These are phyloP conservation scores for Acanthurus tractus DNA, from an alignment of 2,797 vertebrate species.

Conservation along the genomic window DNA sequence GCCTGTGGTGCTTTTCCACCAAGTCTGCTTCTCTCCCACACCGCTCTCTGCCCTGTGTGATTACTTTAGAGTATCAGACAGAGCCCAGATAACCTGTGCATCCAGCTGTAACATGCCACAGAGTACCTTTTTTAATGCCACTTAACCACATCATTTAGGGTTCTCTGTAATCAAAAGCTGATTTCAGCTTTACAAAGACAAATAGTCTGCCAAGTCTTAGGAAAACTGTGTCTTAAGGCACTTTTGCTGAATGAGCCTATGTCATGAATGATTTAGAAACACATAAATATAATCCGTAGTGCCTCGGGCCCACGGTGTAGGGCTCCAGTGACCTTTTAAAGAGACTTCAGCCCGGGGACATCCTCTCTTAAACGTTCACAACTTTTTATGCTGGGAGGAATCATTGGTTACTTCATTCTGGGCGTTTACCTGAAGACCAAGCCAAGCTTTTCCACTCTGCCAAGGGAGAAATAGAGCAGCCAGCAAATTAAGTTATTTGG, in stretches of 20 bases:
- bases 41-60: slow-evolving; percentile 11
- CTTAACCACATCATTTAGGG: slow-evolving; percentile 14
- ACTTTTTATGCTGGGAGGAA: slow-evolving; percentile 31
- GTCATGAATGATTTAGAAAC: slow-evolving; percentile 53
- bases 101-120: slow-evolving; percentile 19
- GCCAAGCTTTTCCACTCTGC: slow-evolving; percentile 46
- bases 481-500: slow-evolving; percentile 58
- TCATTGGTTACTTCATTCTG: slow-evolving; percentile 49
- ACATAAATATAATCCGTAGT: slow-evolving; percentile 35
- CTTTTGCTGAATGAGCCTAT: slow-evolving; percentile 25
- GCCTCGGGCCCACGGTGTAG: slow-evolving; percentile 17
- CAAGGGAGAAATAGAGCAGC: slow-evolving; percentile 51
- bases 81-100: slow-evolving; percentile 33
- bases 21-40: slow-evolving; percentile 23
- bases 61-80: slow-evolving; percentile 10
- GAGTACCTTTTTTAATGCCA: slow-evolving; percentile 12
- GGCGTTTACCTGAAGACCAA: slow-evolving; percentile 53
- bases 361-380: slow-evolving; percentile 28
- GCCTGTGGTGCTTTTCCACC: slow-evolving; percentile 30
- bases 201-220: slow-evolving; percentile 5
- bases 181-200: slow-evolving; percentile 35
- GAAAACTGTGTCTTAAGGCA: slow-evolving; percentile 18
- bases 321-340: slow-evolving; percentile 47
- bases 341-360: slow-evolving; percentile 20
- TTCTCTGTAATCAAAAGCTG: slow-evolving; percentile 2